Base-by-base conservation (phyloP, 2,113 vertebrate genomes). In the Garra rufa region DNA sequence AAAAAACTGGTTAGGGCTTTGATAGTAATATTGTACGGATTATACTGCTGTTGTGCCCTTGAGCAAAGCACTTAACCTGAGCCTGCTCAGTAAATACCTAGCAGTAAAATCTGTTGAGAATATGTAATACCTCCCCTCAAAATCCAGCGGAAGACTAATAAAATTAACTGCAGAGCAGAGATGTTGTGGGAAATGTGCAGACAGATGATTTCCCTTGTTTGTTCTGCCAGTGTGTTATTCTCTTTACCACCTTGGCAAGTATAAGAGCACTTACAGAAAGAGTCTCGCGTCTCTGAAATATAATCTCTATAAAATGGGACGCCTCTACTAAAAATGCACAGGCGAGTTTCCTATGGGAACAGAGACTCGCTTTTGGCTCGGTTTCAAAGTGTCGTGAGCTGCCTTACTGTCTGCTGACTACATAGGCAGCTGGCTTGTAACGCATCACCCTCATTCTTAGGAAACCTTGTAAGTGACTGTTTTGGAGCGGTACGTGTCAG, bases 1-100 rank as follows among this genome's bases (percentile, higher is more conserved):
- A 76, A 70, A 70, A 85, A 71, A 57, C 57, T 19, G 87, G 52
- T 86, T 77, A 84, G 59, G 80, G 84, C 46, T 83, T 85, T 57
- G 70, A 81, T 67, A 77, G 80, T 70, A 88, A 85, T 69, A 76
- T 34, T 85, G 69, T 57, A 46, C n/a, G 69, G 81, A 71, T 78
- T 48, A 67, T 50, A 79, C 59, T 41, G 41, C 82, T 61, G 50
- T 50, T 34, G 41, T 77, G 71, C 70, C 76, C 84, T 76, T 86
- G 59, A 88, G 83, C 65, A 3, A 38, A 71, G 69, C 81, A 48
- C 82, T 76, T 83, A 83, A 86, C 76, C 87, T 34, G 59, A 30
- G 78, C 46, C 46, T 55, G 75, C 24, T 85, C 52, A 28, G 26
- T 34, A 13, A 34, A 78, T 30, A 73, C 24, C 34, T 10, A n/a